Evolutionary conservation across 1,140 invertebrate species (phyloP).

Genomic region (Meloidogyne chitwoodi): DNA sequence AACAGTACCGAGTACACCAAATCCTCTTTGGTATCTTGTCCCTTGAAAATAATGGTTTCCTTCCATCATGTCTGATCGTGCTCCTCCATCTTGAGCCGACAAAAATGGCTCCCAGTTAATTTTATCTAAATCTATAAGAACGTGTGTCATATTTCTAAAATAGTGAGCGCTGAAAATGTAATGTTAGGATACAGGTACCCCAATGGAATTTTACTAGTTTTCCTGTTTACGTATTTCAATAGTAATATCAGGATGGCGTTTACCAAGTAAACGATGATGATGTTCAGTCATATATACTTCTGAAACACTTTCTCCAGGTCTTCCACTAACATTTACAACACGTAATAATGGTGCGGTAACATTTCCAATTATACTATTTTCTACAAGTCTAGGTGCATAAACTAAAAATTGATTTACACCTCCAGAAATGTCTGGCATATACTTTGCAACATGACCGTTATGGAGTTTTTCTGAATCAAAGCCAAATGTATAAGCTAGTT

Average conservation of each 20-base stretch:
- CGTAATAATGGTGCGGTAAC: neutral
- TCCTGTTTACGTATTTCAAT: constrained; percentile 9
- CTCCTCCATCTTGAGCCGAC: neutral
- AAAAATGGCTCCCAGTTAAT: neutral
- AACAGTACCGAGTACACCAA: neutral
- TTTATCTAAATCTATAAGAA: neutral
- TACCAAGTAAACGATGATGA: too few species aligned
- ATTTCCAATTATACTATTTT: too few species aligned
- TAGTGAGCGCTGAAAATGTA: constrained; percentile 12
- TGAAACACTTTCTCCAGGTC: neutral
- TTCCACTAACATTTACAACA: constrained; percentile 2
- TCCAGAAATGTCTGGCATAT: constrained; percentile 8
- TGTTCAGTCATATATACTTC: constrained; percentile 2
- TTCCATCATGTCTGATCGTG: neutral
- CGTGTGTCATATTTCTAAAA: constrained; percentile 15
- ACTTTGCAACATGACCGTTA: neutral
- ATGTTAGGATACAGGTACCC: neutral
- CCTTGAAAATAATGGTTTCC: constrained; percentile 2
- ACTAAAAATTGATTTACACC: too few species aligned
- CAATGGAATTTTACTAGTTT: neutral
- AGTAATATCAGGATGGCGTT: neutral
- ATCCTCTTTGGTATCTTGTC: neutral
- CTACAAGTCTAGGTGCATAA: too few species aligned
- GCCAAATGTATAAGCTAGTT: neutral
- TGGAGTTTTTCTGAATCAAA: neutral